Evolutionary conservation across 2,113 vertebrate species (phyloP).

Genomic region (Scortum barcoo): DNA sequence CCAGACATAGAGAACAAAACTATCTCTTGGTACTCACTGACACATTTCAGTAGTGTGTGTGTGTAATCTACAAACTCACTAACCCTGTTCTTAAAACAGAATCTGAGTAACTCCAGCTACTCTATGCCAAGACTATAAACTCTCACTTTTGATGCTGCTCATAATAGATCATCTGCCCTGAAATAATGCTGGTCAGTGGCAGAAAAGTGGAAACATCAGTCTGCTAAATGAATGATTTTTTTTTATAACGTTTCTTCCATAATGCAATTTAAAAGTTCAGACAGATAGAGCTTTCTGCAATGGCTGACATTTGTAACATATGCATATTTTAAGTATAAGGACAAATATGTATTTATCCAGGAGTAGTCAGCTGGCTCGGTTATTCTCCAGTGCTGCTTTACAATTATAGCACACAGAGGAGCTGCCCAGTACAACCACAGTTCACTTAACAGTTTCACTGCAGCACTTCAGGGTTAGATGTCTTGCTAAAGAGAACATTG

Average conservation of each 20-base stretch:
- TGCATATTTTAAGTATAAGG: not conserved
- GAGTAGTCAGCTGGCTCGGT: not conserved
- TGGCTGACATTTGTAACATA: slow-evolving; percentile 17
- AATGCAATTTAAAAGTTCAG: slow-evolving; percentile 2
- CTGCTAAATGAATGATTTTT: slow-evolving; percentile 9
- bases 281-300: slow-evolving; percentile 9
- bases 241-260: not conserved
- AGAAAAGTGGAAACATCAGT: not conserved
- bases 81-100: slow-evolving; percentile 25
- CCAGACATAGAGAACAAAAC: slow-evolving; percentile 20
- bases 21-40: slow-evolving; percentile 25
- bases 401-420: not conserved
- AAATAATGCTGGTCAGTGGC: slow-evolving; percentile 13
- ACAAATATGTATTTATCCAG: not conserved
- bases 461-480: not conserved
- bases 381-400: not conserved
- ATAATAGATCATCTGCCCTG: not conserved
- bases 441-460: not conserved
- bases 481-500: not conserved
- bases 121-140: not conserved
- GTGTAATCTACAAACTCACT: slow-evolving; percentile 5
- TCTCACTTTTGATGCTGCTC: not conserved
- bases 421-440: not conserved
- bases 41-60: slow-evolving; percentile 20
- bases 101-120: not conserved